These are phyloP conservation scores for Alcedo atthis DNA, from an alignment of 2,797 vertebrate species.

Conservation along the genomic window DNA sequence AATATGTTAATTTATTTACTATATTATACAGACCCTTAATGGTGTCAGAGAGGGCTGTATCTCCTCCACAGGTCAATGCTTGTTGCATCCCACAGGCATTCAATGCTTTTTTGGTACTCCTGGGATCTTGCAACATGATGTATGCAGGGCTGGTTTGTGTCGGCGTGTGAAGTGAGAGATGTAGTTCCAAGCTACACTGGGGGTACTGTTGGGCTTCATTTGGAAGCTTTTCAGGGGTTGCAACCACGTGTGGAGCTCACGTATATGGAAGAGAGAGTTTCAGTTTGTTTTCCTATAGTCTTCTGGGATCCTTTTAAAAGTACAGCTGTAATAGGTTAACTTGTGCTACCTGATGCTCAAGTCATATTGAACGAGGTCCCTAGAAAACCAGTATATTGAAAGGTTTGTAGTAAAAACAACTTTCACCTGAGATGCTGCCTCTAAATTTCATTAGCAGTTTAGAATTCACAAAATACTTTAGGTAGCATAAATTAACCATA, in stretches of 20 bases:
- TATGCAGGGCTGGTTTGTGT: neutral
- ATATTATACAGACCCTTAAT: neutral
- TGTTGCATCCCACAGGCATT: accelerated
- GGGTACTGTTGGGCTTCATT: accelerated
- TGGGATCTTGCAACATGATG: accelerated
- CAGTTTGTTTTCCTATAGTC: neutral
- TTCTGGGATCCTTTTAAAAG: neutral
- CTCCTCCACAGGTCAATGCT: neutral
- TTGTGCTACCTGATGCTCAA: neutral
- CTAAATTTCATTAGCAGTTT: neutral
- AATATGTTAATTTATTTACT: neutral
- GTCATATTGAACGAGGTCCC: neutral
- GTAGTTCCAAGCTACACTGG: neutral
- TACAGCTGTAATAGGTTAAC: accelerated
- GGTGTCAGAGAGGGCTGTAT: neutral
- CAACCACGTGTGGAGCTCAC: accelerated
- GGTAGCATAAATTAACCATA: neutral
- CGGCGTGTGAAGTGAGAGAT: accelerated
- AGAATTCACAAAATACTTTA: neutral
- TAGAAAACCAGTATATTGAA: neutral
- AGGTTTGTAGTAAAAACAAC: neutral
- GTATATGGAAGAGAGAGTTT: neutral
- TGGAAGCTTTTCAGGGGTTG: neutral
- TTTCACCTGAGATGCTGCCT: neutral
- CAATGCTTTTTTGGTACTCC: accelerated